These are phyloP conservation scores for Orussus abietinus DNA, from an alignment of 1,140 invertebrate species.

Conservation along the genomic window DNA sequence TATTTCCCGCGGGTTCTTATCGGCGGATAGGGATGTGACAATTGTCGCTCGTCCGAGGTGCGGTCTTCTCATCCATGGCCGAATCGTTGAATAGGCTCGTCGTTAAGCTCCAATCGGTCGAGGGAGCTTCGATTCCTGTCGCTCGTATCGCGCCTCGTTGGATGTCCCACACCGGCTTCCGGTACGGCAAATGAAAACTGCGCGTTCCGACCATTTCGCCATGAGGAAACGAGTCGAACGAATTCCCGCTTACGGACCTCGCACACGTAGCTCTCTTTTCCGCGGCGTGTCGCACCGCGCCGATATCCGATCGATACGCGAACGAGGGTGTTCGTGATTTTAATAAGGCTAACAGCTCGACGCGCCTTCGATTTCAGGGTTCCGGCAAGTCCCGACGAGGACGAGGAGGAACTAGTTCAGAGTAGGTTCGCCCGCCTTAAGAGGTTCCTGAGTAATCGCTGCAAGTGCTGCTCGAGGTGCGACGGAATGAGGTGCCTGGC, in stretches of 20 bases:
- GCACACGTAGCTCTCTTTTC: too few species aligned
- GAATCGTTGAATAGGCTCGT: too few species aligned
- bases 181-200: not conserved
- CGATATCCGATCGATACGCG: conserved; percentile 21
- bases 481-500: conserved; percentile 45
- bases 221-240: too few species aligned
- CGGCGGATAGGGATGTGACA: conserved; percentile 7
- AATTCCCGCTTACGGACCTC: too few species aligned
- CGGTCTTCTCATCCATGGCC: too few species aligned
- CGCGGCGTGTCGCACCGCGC: too few species aligned
- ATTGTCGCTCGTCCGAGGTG: conserved; percentile 12
- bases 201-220: conserved; percentile 19
- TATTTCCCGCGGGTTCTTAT: too few species aligned
- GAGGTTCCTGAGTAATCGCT: conserved; percentile 28
- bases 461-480: conserved; percentile 36
- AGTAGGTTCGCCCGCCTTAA: conserved; percentile 22
- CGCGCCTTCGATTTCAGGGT: conserved; percentile 28
- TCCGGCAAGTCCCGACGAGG: conserved; percentile 19
- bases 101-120: too few species aligned
- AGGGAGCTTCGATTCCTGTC: too few species aligned
- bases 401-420: conserved; percentile 13
- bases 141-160: too few species aligned
- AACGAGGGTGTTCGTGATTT: conserved; percentile 10
- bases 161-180: too few species aligned
- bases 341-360: conserved; percentile 29